Conservation (phyloP, 1,140 invertebrate species). For the Elymnias hypermnestra region DNA sequence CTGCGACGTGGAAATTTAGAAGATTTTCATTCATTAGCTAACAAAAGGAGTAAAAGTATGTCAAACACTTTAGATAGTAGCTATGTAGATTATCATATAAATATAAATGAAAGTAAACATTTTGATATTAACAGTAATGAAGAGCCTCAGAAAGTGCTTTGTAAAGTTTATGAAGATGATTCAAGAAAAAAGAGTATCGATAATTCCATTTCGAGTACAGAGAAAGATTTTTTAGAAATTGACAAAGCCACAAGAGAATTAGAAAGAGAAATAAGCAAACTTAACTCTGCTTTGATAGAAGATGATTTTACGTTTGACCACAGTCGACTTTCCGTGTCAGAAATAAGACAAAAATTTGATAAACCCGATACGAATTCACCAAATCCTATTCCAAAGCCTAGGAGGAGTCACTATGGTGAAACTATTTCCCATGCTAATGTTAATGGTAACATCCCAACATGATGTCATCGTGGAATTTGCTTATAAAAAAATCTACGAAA, state of each 20-base stretch:
- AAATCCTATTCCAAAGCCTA: conserved; percentile 74
- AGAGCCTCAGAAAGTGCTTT: conserved; percentile 57
- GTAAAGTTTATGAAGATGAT: conserved; percentile 53
- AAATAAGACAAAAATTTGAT: conserved; percentile 65
- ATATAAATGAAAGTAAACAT: conserved; percentile 47
- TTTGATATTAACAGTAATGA: conserved; percentile 54
- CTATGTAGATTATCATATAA: conserved; percentile 52
- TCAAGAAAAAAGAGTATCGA: conserved; percentile 56
- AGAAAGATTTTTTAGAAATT: conserved; percentile 71
- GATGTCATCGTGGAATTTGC: not conserved
- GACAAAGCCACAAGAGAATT: conserved; percentile 64
- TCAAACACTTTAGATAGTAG: conserved; percentile 47
- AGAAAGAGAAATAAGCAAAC: conserved; percentile 64
- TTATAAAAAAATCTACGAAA: not conserved
- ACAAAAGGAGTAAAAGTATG: conserved; percentile 63
- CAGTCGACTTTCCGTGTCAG: conserved; percentile 49
- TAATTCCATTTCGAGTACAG: conserved; percentile 59
- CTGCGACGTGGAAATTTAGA: conserved; percentile 62
- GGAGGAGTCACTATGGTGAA: conserved; percentile 63
- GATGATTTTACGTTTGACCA: conserved; percentile 42
- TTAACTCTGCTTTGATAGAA: conserved; percentile 58
- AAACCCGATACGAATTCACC: conserved; percentile 49
- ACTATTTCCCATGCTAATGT: conserved; percentile 38
- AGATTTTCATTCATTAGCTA: conserved; percentile 51
- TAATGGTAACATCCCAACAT: conserved; percentile 25